Percentiles rank a stretch among this genome's conserved stretches.
phyloP scores from a whole-genome alignment of 1,140 invertebrate genomes.

The Parasteatoda tepidariorum region DNA sequence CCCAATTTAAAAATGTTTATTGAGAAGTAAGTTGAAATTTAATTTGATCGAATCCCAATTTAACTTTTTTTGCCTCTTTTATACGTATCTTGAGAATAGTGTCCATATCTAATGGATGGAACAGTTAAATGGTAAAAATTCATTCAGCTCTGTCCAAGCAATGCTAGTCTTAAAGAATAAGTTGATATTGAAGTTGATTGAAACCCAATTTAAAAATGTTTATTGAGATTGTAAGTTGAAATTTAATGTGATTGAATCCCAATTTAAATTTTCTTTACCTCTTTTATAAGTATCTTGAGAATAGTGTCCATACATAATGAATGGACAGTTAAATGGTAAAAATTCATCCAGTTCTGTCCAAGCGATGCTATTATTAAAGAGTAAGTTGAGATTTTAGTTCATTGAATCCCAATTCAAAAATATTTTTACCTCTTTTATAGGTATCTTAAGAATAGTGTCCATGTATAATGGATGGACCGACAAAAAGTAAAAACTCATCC shows the following conservation, averaged over 20 bases:
- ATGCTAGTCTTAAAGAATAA: background rate
- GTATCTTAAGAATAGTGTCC: constrained; percentile 35
- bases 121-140: background rate
- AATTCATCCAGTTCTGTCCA: constrained; percentile 46
- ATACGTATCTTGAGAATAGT: too few species aligned
- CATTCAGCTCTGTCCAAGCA: background rate
- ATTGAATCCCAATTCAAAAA: too few species aligned
- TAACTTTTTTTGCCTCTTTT: too few species aligned
- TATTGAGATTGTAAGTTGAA: background rate
- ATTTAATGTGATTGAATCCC: background rate
- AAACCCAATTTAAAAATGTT: background rate
- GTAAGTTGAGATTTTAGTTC: too few species aligned
- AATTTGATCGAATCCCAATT: background rate
- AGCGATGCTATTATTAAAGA: constrained; percentile 19
- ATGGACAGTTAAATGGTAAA: constrained; percentile 36
- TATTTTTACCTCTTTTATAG: constrained; percentile 36
- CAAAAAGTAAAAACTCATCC: constrained; percentile 44
- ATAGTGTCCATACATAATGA: constrained; percentile 28
- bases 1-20: background rate
- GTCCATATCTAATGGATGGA: background rate
- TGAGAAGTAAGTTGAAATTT: background rate
- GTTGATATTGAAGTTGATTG: background rate
- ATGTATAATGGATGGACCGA: constrained; percentile 36
- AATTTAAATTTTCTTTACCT: background rate
- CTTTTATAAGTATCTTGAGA: constrained; percentile 26